Evolutionary conservation across 1,140 invertebrate species (phyloP), one percentile per base, ranked within the genome.

Genomic region (Tetranychus urticae): DNA sequence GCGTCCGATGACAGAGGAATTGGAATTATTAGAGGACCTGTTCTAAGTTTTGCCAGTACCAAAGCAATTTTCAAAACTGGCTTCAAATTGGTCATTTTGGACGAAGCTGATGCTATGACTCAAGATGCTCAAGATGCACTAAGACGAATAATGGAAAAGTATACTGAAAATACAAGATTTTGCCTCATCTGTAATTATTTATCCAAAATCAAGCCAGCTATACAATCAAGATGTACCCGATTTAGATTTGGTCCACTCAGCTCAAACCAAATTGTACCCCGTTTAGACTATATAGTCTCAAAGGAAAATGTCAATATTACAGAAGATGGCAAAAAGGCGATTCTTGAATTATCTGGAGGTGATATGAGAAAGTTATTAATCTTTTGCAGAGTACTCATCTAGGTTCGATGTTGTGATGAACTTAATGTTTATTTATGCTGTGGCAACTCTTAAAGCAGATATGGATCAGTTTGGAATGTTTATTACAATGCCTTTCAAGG

Each of bases 31-130:
- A 77, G 94, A 68, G 86, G 87, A 4, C 84, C 90, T 72, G 92
- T 99, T 66, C 75, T 97, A n/a, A 96, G 82, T 72, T 99, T 99
- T 81, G 93, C 94, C 1, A 90, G 88, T 63, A 97, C 91, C n/a
- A 81, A 86, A 69, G 92, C 89, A 8, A 88, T 98, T 67, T 94
- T 96, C 70, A 90, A 83, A 74, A 82, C 82, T 59, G 85, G 87
- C 3, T 92, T 88, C 65, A 99, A 99, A 73, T 76, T 99, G 13
- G 88, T 99, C 52, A 97, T 99, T 66, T 73, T 99, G 12, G 96
- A 99, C 80, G 96, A 99, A 79, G 94, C 94, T 10, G 96, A 99
- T 80, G 90, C 94, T 2, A 99, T 99, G 96, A 99, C 96, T 3
- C 88, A 90, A 71, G 93, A 98, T 82, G 96, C 96, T 3, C 96